A percentile compares a stretch with the other conserved stretches of the same genome.
Evolutionary conservation across 2,888 invertebrate species (phyloP).

Genomic region (Frankliniella intonsa): DNA sequence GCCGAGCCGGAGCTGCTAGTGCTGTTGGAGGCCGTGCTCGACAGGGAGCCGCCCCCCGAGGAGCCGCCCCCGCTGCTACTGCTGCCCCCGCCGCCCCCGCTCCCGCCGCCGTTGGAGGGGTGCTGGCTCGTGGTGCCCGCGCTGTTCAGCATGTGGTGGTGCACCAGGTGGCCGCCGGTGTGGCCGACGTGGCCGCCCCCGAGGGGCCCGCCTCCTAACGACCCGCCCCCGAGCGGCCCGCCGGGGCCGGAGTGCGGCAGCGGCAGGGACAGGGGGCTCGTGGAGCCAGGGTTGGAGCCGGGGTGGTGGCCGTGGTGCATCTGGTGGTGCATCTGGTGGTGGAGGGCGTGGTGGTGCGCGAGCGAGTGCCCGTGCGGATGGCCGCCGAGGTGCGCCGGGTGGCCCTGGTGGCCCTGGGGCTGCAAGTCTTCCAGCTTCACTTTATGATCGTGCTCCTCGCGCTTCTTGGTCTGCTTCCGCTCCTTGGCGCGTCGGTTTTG

Average conservation of each 20-base stretch:
- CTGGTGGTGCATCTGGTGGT: slow-evolving; percentile 54
- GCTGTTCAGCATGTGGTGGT: not conserved
- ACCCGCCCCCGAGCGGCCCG: not conserved
- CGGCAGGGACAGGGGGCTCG: slow-evolving; percentile 35
- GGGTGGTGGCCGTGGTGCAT: slow-evolving; percentile 52
- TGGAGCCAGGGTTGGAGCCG: slow-evolving; percentile 44
- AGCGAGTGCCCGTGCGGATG: slow-evolving; percentile 51
- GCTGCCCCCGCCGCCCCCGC: not conserved
- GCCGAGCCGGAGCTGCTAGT: not conserved
- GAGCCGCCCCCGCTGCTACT: not conserved
- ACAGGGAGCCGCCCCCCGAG: not conserved
- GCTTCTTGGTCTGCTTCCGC: slow-evolving; percentile 82
- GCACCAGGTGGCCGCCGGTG: not conserved
- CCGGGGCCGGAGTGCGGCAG: not conserved
- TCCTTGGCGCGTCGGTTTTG: slow-evolving; percentile 93
- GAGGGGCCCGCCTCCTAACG: not conserved
- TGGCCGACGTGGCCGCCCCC: not conserved
- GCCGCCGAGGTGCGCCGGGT: slow-evolving; percentile 47
- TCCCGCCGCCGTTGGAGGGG: not conserved
- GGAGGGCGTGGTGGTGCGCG: slow-evolving; percentile 49
- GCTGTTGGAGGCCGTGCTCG: not conserved
- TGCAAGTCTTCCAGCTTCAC: slow-evolving; percentile 48
- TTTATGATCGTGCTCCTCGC: slow-evolving; percentile 64
- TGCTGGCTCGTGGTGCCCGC: not conserved
- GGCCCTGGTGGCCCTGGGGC: slow-evolving; percentile 35